Evolutionary conservation across 2,797 vertebrate species (phyloP).

Genomic region (Esox masquinongy): DNA sequence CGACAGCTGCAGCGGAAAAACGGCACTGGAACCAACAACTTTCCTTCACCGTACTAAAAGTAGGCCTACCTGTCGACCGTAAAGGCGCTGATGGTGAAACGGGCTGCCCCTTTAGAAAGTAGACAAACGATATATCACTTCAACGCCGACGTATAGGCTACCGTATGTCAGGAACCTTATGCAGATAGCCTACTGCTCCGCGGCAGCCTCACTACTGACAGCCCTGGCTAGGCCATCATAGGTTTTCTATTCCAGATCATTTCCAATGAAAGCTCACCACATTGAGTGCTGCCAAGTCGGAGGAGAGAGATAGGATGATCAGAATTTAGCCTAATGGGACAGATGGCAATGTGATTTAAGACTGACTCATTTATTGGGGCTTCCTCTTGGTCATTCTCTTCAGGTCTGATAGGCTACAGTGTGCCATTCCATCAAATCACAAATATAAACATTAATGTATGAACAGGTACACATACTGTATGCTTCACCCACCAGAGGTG

Average conservation of each 20-base stretch:
- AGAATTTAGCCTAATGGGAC: constrained; percentile 23
- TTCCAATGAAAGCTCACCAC: background rate
- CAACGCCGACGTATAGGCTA: background rate
- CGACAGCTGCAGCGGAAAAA: constrained; percentile 48
- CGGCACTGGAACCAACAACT: constrained; percentile 32
- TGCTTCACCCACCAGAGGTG: too few relatives aligned
- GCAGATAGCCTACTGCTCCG: background rate
- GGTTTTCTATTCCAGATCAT: constrained; percentile 10
- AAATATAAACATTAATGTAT: background rate
- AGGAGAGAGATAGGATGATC: constrained; percentile 1
- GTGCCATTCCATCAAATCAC: background rate
- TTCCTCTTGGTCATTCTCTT: background rate
- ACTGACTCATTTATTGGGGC: constrained; percentile 22
- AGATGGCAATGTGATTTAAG: constrained; percentile 35
- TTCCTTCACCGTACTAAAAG: constrained; percentile 38
- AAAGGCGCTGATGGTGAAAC: background rate
- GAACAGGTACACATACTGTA: too few relatives aligned
- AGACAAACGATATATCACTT: background rate
- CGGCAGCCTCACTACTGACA: background rate
- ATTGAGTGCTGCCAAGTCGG: constrained; percentile 5
- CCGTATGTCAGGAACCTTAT: too few relatives aligned
- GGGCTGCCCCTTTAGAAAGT: background rate
- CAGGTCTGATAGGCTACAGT: background rate
- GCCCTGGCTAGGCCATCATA: too few relatives aligned
- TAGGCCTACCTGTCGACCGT: constrained; percentile 19